Evolutionary conservation across 2,888 invertebrate genomes (phyloP), one percentile per base, ranked within the genome.

Genomic region (Salticus scenicus): DNA sequence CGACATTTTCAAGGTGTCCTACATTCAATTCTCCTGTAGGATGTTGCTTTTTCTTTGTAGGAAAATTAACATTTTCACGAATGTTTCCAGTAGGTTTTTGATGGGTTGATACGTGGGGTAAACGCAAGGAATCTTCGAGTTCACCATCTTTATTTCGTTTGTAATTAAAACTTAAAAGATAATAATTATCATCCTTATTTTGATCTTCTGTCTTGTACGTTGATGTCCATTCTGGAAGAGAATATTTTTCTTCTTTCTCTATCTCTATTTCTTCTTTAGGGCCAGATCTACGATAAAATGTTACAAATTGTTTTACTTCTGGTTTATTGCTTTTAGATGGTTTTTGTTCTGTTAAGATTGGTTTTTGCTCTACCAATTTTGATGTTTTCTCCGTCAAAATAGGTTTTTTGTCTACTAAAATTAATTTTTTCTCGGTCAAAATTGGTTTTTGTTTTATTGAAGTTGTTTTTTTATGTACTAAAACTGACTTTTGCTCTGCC

Each of bases 91-190:
- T n/a, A 27, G 10, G 37, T 28, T 24, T 8, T n/a, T 51, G 20
- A 12, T 51, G 42, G 2, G 17, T 20, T 17, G 1, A n/a, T 14
- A 17, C 41, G 20, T 63, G 4, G 5, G 47, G 30, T 30, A 76
- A n/a, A 41, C 63, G 66, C 31, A 42, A 24, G 0, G 72, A 14
- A 67, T 84, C 67, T 57, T 77, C 73, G 24, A 24, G 4, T 8
- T 5, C 24, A 17, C 17, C 17, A 47, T 47, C 10, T 57, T 57
- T 57, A 24, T 57, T 51, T 72, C 83, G 77, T 57, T 14, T 84
- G 24, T 77, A 77, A 51, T 77, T 77, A n/a, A 67, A 84, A 24
- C 73, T 84, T 12, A 69, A 4, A 17, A 77, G 12, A 41, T 69
- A 77, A 14, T 57, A 47, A 24, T 14, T 57, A 42, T 73, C 37